These are phyloP conservation scores for Philereme vetulata DNA, from an alignment of 2,888 invertebrate genomes.

Conservation along the genomic window DNA sequence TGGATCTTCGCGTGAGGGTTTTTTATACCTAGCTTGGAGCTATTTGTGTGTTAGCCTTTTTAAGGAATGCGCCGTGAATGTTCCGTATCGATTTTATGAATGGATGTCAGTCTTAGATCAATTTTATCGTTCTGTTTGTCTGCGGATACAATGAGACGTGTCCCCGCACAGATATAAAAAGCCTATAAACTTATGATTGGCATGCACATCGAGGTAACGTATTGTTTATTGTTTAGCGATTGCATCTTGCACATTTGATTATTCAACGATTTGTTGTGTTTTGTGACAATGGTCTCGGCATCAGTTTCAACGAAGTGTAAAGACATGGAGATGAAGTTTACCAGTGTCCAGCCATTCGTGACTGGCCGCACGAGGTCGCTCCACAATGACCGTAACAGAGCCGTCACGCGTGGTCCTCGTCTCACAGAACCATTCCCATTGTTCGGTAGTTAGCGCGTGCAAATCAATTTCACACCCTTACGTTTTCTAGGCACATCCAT, in stretches of 20 bases:
- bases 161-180: conserved; percentile 19
- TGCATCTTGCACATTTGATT: conserved; percentile 25
- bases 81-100: conserved; percentile 16
- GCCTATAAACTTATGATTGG: conserved; percentile 13
- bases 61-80: conserved; percentile 8
- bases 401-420: conserved; percentile 62
- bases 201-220: conserved; percentile 25
- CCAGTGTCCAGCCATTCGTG: conserved; percentile 56
- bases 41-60: conserved; percentile 22
- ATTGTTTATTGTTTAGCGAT: conserved; percentile 23
- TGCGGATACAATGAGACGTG: conserved; percentile 15
- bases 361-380: conserved; percentile 62
- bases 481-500: conserved; percentile 52
- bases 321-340: conserved; percentile 43
- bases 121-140: conserved; percentile 3
- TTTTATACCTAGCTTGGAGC: conserved; percentile 22
- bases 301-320: conserved; percentile 37
- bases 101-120: conserved; percentile 3
- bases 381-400: conserved; percentile 58
- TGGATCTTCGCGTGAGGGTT: conserved; percentile 26
- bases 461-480: conserved; percentile 72
- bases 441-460: conserved; percentile 56
- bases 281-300: conserved; percentile 30
- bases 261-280: conserved; percentile 37
- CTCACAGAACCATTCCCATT: conserved; percentile 59